Percentiles rank a stretch among this genome's conserved stretches.
Conservation (phyloP, 2,113 vertebrate species). For the Aspiorhynchus laticeps region DNA sequence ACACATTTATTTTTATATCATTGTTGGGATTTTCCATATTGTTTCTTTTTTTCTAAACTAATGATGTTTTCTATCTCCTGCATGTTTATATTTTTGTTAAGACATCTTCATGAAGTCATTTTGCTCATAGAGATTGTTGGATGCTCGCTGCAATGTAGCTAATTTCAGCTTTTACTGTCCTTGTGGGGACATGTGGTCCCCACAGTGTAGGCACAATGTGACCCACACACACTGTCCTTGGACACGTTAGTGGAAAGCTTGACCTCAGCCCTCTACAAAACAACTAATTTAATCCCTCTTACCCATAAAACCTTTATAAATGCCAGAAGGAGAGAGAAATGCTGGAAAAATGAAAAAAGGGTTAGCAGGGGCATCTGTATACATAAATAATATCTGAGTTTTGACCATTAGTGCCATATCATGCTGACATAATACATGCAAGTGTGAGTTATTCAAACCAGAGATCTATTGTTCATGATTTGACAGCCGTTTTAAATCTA, state of each 20-base stretch:
- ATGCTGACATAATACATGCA: not conserved
- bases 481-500: not conserved
- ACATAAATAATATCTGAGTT: not conserved
- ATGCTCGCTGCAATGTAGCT: not conserved
- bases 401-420: not conserved
- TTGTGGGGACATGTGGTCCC: not conserved
- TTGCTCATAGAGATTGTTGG: not conserved
- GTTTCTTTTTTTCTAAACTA: not conserved
- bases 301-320: not conserved
- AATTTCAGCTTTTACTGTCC: not conserved
- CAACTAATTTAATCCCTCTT: not conserved
- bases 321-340: constrained; percentile 15
- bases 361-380: not conserved
- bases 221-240: constrained; percentile 45
- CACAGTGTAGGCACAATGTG: constrained; percentile 3
- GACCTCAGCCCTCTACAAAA: constrained; percentile 45
- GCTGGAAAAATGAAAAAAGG: not conserved
- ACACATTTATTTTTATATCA: not conserved
- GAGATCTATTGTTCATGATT: not conserved
- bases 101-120: not conserved
- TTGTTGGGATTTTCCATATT: not conserved
- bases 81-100: too few relatives aligned
- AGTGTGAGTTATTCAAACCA: not conserved
- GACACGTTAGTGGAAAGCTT: constrained; percentile 54
- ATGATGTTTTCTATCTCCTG: not conserved